Percentiles rank a stretch among this genome's conserved stretches.
Conservation (phyloP, 2,797 vertebrate genomes). For the Telmatherina bonti region DNA sequence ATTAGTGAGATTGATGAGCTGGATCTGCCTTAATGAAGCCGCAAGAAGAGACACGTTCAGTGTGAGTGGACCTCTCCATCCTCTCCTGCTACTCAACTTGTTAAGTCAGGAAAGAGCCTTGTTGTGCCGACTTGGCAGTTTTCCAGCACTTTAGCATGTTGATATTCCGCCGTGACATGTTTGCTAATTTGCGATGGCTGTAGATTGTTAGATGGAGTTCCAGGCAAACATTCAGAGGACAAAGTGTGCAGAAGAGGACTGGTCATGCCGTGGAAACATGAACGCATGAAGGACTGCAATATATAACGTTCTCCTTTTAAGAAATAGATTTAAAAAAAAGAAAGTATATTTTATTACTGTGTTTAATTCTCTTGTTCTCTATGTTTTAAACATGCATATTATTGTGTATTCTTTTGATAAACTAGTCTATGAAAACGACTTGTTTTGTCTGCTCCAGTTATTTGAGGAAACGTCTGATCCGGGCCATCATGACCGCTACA, state of each 20-base stretch:
- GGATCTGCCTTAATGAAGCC: conserved; percentile 61
- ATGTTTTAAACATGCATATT: conserved; percentile 77
- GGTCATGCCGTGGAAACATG: conserved; percentile 33
- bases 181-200: conserved; percentile 27
- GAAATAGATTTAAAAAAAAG: conserved; percentile 55
- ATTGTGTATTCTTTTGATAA: conserved; percentile 85
- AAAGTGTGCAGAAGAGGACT: conserved; percentile 42
- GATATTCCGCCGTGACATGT: conserved; percentile 11
- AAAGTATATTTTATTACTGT: conserved; percentile 87
- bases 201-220: conserved; percentile 8
- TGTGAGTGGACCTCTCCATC: conserved; percentile 44
- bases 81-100: conserved; percentile 41
- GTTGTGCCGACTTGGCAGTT: conserved; percentile 21
- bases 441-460: conserved; percentile 49
- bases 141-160: conserved; percentile 20
- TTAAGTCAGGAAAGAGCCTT: conserved; percentile 40
- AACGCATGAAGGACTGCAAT: conserved; percentile 77
- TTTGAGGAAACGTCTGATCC: conserved; percentile 26
- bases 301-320: conserved; percentile 65
- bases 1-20: conserved; percentile 70
- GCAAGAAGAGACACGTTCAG: conserved; percentile 44
- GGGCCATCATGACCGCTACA: conserved; percentile 39
- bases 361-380: conserved; percentile 74
- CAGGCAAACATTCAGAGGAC: conserved; percentile 24
- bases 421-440: conserved; percentile 77